Evolutionary conservation across 2,888 invertebrate genomes (phyloP), one percentile per base, ranked within the genome.

Genomic region (Cyaniris semiargus): DNA sequence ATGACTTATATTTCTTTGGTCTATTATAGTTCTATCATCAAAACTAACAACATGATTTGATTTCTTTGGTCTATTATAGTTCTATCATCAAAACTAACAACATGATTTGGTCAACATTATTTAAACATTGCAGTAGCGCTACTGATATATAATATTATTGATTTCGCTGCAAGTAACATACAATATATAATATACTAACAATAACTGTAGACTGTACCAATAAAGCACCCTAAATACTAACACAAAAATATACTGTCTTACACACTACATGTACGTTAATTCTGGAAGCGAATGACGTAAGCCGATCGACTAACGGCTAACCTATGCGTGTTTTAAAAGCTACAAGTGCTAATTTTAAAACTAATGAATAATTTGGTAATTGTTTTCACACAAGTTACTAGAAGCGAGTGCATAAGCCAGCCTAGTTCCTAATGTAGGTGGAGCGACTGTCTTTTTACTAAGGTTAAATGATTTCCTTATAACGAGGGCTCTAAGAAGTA

Each of bases 201-300:
- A 27, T 31, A 66, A 66, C 15, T 31, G 66, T 31, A 31, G 31
- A 66, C 15, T 31, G 66, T 31, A 31, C 66, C 66, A 66, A 66
- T 66, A 66, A 66, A 66, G 66, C 66, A 66, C 27, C 60, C 31
- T 66, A 66, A 27, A 66, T 15, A 27, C 66, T 66, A 66, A 66
- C 66, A 66, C 18, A 31, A 66, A 13, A 66, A 66, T 66, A 66
- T 27, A 27, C 18, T 66, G 31, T 66, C 10, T 23, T 60, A 53
- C 53, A 58, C 21, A 21, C 58, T 21, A 58, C n/a, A 21, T 58
- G 58, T 58, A 58, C 58, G 58, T 58, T 21, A 58, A 58, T 58
- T n/a, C 21, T 58, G 58, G 58, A 58, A 58, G 58, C 58, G 58
- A 21, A 58, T 58, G 58, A 53, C 53, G 53, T 53, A 53, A 53